A percentile compares a stretch with the other conserved stretches of the same genome.
These are phyloP conservation scores for Alosa sapidissima DNA, from an alignment of 2,797 vertebrate species.

Conservation along the genomic window DNA sequence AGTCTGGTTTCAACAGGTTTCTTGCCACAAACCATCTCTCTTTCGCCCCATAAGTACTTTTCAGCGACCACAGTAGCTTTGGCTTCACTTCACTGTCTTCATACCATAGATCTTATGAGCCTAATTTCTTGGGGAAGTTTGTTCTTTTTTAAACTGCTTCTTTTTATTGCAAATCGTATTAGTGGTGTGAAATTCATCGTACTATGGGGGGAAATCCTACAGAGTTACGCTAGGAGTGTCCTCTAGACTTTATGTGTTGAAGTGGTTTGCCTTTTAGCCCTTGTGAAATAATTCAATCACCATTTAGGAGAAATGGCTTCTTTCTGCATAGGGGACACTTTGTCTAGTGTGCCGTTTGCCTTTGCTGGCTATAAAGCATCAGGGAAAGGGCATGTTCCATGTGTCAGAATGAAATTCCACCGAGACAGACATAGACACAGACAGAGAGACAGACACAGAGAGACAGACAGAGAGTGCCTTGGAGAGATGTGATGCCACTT, in stretches of 20 bases:
- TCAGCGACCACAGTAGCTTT: neutral
- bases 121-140: constrained; percentile 24
- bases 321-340: constrained; percentile 11
- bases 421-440: neutral
- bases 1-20: constrained; percentile 16
- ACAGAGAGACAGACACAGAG: neutral
- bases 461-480: neutral
- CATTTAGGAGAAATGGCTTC: neutral
- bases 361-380: neutral
- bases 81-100: neutral
- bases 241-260: neutral
- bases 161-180: constrained; percentile 6
- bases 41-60: neutral
- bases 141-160: constrained; percentile 4
- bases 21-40: neutral
- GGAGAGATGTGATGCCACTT: neutral
- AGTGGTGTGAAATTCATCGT: neutral
- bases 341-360: neutral
- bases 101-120: neutral
- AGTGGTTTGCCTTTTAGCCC: neutral
- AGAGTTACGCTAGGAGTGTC: neutral
- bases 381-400: neutral
- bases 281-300: constrained; percentile 7
- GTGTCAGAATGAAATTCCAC: constrained; percentile 12
- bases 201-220: neutral